Evolutionary conservation across 2,797 vertebrate genomes (phyloP).

Genomic region (Gymnothorax reevesii): DNA sequence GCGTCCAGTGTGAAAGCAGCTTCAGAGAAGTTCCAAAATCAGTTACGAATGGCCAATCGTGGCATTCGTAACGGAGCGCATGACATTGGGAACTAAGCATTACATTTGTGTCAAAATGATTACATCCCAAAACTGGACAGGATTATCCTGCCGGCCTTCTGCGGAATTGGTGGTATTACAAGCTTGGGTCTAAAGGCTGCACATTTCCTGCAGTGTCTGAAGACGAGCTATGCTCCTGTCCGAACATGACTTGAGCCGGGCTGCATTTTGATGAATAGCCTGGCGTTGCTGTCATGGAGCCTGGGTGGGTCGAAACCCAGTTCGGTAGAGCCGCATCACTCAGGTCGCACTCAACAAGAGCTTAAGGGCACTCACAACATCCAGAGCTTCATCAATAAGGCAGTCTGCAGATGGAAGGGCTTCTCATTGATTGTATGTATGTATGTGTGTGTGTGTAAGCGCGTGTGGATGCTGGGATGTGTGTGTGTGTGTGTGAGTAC

Average conservation of each 20-base stretch:
- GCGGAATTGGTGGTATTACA: too few relatives aligned
- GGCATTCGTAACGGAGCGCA: too few relatives aligned
- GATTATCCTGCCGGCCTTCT: too few relatives aligned
- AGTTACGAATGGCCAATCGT: too few relatives aligned
- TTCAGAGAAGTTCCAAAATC: too few relatives aligned
- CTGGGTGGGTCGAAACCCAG: not conserved
- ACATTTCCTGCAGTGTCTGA: too few relatives aligned
- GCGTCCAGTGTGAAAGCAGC: too few relatives aligned
- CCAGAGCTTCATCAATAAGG: not conserved
- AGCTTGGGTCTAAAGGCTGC: too few relatives aligned
- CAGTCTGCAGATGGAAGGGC: not conserved
- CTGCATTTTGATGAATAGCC: not conserved
- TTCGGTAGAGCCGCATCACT: not conserved
- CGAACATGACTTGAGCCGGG: not conserved
- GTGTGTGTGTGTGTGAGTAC: not conserved
- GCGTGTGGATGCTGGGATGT: not conserved
- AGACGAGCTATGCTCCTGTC: too few relatives aligned
- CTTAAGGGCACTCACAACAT: not conserved
- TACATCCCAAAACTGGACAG: too few relatives aligned
- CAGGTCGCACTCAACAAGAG: not conserved
- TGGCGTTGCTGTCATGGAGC: not conserved
- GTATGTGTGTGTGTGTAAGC: not conserved
- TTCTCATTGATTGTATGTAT: not conserved
- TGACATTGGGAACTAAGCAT: too few relatives aligned
- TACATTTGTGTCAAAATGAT: too few relatives aligned